Base-by-base conservation (phyloP, 2,113 vertebrate species). In the Tachycineta bicolor region DNA sequence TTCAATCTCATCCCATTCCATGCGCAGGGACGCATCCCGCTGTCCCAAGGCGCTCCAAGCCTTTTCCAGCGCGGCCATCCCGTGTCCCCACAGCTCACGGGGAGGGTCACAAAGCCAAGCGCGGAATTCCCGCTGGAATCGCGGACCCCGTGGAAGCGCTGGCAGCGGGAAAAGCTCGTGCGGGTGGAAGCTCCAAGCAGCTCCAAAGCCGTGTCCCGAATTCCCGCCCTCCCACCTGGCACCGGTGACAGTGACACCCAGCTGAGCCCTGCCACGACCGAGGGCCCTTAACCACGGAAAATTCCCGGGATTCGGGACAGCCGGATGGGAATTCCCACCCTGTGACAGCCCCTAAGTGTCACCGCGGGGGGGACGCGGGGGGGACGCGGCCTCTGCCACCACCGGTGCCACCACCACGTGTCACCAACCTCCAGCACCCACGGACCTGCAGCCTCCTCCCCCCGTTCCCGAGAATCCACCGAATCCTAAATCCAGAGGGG, bases 311-410 rank as follows among this genome's bases (percentile, higher is more conserved):
- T 62, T 50, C 8, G 14, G 21, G 47, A 33, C 4, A 49, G 29
- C n/a, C 24, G 65, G 43, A 29, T 8, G 37, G 24, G 16, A 65
- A 47, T 12, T 22, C 43, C 46, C 41, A 21, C 10, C 11, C 8
- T 2, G 3, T 5, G 43, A 18, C 25, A 55, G 28, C 20, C 47
- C 69, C 55, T 9, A 11, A 46, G n/a, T 1, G 12, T 15, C 12
- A 6, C 46, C 80, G 13, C 2, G 7, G 37, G 0, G 1, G 5
- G 9, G 12, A 1, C 16, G 5, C 6, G 0, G 33, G 21, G 26
- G 46, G 46, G 41, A 26, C 0, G 0, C 6, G 59, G 59, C 44
- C 39, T 10, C 70, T 47, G 31, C 55, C 64, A 13, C 14, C 47
- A 10, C 41, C 0, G 0, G 12, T n/a, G 71, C 25, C 67, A 19